phyloP scores from a whole-genome alignment of 2,113 vertebrate species.

The Varanus salvator region DNA sequence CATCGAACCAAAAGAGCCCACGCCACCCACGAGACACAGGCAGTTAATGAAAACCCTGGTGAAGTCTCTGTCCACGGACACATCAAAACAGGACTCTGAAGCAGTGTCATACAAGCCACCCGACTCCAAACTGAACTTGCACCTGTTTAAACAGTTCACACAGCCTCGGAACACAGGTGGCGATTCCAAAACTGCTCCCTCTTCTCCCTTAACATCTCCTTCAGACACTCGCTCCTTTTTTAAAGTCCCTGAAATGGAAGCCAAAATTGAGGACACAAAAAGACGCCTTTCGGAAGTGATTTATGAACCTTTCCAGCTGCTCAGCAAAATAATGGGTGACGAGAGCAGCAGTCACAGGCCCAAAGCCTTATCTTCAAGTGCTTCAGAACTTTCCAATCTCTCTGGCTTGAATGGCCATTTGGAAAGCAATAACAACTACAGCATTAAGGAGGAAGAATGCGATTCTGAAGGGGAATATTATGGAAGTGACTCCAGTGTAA shows the following conservation, averaged over 20 bases:
- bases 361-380: slow-evolving; percentile 95
- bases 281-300: slow-evolving; percentile 97
- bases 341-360: slow-evolving; percentile 88
- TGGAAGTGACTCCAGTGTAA: slow-evolving; percentile 71
- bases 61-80: slow-evolving; percentile 95
- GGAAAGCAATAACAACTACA: slow-evolving; percentile 93
- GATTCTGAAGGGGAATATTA: slow-evolving; percentile 84
- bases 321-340: slow-evolving; percentile 99
- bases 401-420: slow-evolving; percentile 89
- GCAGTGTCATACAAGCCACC: slow-evolving; percentile 78
- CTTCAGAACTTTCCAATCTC: slow-evolving; percentile 90
- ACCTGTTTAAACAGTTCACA: slow-evolving; percentile 97
- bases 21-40: slow-evolving; percentile 82
- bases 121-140: slow-evolving; percentile 93
- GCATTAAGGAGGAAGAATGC: slow-evolving; percentile 96
- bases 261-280: slow-evolving; percentile 96
- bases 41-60: slow-evolving; percentile 98
- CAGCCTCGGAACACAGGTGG: slow-evolving; percentile 88
- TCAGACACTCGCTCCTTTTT: slow-evolving; percentile 95
- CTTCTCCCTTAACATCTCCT: slow-evolving; percentile 92
- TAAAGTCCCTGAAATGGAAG: slow-evolving; percentile 98
- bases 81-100: slow-evolving; percentile 88
- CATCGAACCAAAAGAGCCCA: slow-evolving; percentile 89
- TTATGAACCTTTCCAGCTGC: slow-evolving; percentile 94
- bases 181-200: slow-evolving; percentile 97